Conservation (phyloP, 1,140 invertebrate genomes). For the Lepidostoma basale region DNA sequence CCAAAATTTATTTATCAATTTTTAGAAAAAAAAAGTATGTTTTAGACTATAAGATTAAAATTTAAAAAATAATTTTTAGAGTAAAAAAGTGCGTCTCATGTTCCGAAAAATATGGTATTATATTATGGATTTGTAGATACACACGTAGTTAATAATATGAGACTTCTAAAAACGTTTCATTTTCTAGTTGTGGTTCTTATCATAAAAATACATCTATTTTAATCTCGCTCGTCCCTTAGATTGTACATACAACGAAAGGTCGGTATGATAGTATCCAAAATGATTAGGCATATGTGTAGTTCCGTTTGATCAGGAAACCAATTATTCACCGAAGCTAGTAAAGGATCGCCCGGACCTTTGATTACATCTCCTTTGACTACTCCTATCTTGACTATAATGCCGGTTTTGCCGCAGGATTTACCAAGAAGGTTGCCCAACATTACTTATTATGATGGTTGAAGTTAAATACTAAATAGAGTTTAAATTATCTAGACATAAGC, state of each 20-base stretch:
- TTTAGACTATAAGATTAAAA: too few species aligned
- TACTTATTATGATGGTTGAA: background rate
- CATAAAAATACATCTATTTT: background rate
- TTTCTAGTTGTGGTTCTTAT: too few species aligned
- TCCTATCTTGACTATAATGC: background rate
- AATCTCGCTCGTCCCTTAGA: too few species aligned
- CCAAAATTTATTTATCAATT: too few species aligned
- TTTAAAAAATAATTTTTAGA: too few species aligned
- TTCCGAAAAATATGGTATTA: too few species aligned
- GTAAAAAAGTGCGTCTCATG: too few species aligned
- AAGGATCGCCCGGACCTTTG: constrained; percentile 15
- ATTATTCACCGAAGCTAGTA: constrained; percentile 31
- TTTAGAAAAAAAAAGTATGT: too few species aligned
- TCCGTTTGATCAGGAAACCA: constrained; percentile 36
- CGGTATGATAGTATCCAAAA: constrained; percentile 5
- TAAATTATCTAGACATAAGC: background rate
- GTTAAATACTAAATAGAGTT: background rate
- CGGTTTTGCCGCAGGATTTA: background rate
- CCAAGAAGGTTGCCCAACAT: background rate
- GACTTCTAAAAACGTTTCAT: too few species aligned
- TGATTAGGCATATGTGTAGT: constrained; percentile 30
- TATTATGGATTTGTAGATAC: too few species aligned
- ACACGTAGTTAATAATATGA: too few species aligned
- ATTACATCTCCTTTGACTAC: constrained; percentile 27
- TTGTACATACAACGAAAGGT: too few species aligned